Percentiles rank a stretch among this genome's conserved stretches.
These are phyloP conservation scores for Galbula dea DNA, from an alignment of 2,113 vertebrate species.

Conservation along the genomic window DNA sequence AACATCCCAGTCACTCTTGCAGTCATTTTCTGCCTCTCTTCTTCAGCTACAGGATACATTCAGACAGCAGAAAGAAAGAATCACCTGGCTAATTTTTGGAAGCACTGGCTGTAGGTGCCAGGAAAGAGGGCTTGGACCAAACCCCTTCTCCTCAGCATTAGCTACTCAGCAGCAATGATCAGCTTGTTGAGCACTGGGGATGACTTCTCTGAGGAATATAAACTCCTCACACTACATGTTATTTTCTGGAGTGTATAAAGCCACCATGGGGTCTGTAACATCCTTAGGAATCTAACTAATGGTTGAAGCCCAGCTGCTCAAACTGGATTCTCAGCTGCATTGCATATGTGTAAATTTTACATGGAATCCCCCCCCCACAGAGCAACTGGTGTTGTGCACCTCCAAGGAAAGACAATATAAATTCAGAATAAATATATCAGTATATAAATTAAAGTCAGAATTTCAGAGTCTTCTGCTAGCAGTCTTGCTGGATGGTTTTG, in stretches of 20 bases:
- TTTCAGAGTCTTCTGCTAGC: neutral
- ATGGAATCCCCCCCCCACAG: fast-evolving
- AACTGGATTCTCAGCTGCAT: neutral
- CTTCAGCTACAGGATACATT: neutral
- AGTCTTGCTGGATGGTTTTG: neutral
- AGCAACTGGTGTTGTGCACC: neutral
- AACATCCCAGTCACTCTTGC: neutral
- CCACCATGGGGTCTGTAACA: neutral
- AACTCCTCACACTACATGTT: neutral
- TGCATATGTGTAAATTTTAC: neutral
- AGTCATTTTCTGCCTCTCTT: neutral
- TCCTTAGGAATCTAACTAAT: neutral
- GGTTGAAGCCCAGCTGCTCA: neutral
- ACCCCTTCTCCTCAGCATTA: neutral
- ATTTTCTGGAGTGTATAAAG: neutral
- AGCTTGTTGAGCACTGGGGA: neutral
- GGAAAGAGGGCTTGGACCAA: neutral
- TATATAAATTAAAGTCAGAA: too few relatives aligned
- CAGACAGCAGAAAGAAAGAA: neutral
- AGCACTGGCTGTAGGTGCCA: neutral
- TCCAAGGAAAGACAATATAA: neutral
- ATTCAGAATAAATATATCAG: too few relatives aligned
- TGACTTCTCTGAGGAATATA: neutral
- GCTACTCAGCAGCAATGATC: neutral
- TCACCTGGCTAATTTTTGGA: neutral